phyloP scores from a whole-genome alignment of 2,888 invertebrate species.

The Rhopalosiphum nymphaeae region DNA sequence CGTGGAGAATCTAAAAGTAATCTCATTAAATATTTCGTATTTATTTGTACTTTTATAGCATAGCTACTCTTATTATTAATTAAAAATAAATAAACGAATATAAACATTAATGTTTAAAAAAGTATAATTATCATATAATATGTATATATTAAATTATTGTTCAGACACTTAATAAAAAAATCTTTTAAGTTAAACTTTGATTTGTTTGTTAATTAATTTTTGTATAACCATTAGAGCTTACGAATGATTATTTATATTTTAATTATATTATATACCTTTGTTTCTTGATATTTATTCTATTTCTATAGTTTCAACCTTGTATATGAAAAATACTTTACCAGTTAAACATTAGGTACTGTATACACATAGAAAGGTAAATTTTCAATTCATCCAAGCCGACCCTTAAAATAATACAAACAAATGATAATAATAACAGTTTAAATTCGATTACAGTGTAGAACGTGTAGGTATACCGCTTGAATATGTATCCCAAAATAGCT shows the following conservation, averaged over 20 bases:
- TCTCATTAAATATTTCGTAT: neutral
- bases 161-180: neutral
- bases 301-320: neutral
- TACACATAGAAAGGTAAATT: constrained; percentile 11
- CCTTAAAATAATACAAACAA: constrained; percentile 29
- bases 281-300: neutral
- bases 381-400: constrained; percentile 4
- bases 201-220: constrained; percentile 1
- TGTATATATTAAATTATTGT: neutral
- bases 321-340: neutral
- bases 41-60: neutral
- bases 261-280: neutral
- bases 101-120: neutral
- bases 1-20: neutral
- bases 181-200: neutral
- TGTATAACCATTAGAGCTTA: neutral
- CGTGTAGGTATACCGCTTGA: neutral
- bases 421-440: constrained; percentile 40
- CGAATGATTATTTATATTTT: neutral
- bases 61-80: neutral
- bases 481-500: neutral
- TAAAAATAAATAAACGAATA: neutral
- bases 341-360: neutral
- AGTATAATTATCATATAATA: neutral
- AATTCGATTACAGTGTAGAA: constrained; percentile 20